phyloP scores from a whole-genome alignment of 2,888 invertebrate genomes.

The Folsomia candida region DNA sequence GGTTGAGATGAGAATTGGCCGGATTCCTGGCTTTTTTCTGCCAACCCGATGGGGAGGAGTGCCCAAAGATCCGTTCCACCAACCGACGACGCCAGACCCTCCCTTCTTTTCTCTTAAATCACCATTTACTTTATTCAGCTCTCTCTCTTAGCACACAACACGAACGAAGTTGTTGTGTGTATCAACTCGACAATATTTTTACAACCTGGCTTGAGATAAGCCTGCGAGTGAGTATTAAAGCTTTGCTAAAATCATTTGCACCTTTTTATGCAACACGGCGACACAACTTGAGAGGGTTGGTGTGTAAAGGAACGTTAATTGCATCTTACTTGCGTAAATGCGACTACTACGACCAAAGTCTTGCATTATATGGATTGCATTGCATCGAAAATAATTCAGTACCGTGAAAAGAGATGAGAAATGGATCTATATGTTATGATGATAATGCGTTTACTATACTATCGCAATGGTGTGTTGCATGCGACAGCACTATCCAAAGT shows the following conservation, averaged over 20 bases:
- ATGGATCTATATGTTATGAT: not conserved
- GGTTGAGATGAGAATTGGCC: constrained; percentile 9
- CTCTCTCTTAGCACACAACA: too few species aligned
- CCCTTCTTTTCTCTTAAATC: not conserved
- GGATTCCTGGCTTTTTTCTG: constrained; percentile 4
- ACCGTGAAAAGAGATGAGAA: too few species aligned
- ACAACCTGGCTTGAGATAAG: too few species aligned
- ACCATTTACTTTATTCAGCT: not conserved
- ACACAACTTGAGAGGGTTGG: not conserved
- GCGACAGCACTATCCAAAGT: not conserved
- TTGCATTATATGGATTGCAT: not conserved
- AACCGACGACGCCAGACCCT: not conserved
- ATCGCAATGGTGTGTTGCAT: not conserved
- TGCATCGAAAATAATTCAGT: not conserved
- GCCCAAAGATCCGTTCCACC: not conserved
- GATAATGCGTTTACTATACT: not conserved
- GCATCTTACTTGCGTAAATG: not conserved
- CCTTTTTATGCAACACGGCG: not conserved
- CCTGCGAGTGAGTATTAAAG: not conserved
- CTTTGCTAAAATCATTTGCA: not conserved
- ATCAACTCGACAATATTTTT: not conserved
- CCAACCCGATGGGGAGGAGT: not conserved
- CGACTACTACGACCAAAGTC: too few species aligned
- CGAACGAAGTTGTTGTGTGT: too few species aligned
- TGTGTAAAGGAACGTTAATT: not conserved